These are phyloP conservation scores for Diuraphis noxia DNA, from an alignment of 1,140 invertebrate genomes.

Conservation along the genomic window DNA sequence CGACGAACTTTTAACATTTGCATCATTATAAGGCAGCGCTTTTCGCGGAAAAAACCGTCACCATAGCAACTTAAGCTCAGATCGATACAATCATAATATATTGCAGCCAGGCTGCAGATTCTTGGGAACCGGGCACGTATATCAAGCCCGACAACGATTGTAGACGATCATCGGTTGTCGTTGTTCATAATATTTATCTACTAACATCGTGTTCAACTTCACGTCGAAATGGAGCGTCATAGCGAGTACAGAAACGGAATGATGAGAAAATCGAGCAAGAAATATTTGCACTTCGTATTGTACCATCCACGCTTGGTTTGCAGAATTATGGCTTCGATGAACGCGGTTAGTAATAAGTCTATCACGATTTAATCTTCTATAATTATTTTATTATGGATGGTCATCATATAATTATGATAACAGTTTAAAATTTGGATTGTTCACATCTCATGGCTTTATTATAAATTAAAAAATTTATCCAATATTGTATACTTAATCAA, in stretches of 20 bases:
- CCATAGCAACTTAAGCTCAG: neutral
- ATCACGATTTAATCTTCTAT: too few relatives aligned
- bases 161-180: neutral
- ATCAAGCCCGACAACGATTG: neutral
- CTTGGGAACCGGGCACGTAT: neutral
- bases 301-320: neutral
- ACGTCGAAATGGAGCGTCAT: neutral
- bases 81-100: neutral
- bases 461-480: neutral
- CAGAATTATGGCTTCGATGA: neutral
- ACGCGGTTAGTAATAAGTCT: too few relatives aligned
- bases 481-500: neutral
- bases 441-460: neutral
- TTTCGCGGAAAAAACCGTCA: neutral
- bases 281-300: neutral
- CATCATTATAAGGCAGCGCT: neutral
- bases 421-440: neutral
- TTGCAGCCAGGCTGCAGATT: neutral
- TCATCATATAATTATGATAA: neutral
- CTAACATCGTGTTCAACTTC: too few relatives aligned
- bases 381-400: too few relatives aligned
- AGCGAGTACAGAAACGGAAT: neutral
- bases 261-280: accelerated
- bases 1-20: neutral
- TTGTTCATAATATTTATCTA: too few relatives aligned